A percentile compares a stretch with the other conserved stretches of the same genome.
Conservation (phyloP, 2,888 invertebrate genomes). For the Coenonympha arcania region DNA sequence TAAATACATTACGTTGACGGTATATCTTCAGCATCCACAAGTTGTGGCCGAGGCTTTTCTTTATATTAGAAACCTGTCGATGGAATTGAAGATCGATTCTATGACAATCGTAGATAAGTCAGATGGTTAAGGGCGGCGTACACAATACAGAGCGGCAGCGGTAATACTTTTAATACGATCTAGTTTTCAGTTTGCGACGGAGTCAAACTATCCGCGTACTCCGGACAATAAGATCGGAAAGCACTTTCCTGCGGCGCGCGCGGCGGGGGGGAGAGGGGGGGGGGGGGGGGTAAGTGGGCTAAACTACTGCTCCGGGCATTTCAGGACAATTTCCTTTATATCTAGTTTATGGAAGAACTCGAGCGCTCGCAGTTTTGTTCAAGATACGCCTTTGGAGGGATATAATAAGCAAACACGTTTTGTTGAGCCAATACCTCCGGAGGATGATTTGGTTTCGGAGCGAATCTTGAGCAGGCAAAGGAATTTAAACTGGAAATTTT, state of each 20-base stretch:
- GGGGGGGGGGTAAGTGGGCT: neutral
- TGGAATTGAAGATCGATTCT: too few relatives aligned
- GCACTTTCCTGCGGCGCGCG: neutral
- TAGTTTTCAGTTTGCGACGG: constrained; percentile 12
- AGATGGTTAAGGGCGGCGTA: too few relatives aligned
- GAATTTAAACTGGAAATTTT: too few relatives aligned
- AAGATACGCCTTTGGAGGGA: neutral
- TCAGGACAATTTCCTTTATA: constrained; percentile 7
- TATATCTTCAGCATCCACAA: too few relatives aligned
- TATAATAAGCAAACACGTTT: neutral
- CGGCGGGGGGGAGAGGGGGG: too few relatives aligned
- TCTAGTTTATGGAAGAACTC: neutral
- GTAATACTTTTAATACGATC: constrained; percentile 17
- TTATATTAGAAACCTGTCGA: too few relatives aligned
- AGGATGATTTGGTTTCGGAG: too few relatives aligned
- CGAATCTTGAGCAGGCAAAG: too few relatives aligned
- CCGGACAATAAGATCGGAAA: neutral
- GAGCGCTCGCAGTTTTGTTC: neutral
- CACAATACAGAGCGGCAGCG: neutral
- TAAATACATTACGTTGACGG: too few relatives aligned
- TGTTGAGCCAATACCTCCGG: too few relatives aligned
- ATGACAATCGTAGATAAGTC: too few relatives aligned
- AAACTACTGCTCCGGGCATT: constrained; percentile 2
- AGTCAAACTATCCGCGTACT: constrained; percentile 18
- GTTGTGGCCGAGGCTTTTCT: too few relatives aligned